phyloP scores from a whole-genome alignment of 2,797 vertebrate species.

The Eospalax fontanierii region DNA sequence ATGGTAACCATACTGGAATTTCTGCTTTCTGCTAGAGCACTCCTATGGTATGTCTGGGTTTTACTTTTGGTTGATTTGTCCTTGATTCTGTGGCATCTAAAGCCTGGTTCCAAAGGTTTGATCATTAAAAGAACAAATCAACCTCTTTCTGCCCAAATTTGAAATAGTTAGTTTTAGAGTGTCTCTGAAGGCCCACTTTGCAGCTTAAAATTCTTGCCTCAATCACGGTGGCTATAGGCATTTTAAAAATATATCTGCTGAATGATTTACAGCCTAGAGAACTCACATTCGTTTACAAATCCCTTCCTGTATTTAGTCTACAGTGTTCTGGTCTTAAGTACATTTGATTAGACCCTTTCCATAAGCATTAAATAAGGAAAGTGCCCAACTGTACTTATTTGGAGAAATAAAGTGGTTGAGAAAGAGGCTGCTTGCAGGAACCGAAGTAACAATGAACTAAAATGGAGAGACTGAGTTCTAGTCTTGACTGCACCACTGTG shows the following conservation, averaged over 20 bases:
- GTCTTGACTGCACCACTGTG: constrained; percentile 8
- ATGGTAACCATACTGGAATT: neutral
- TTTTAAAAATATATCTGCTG: constrained; percentile 8
- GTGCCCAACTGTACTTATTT: neutral
- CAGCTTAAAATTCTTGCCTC: neutral
- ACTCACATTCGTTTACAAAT: constrained; percentile 5
- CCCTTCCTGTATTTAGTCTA: constrained; percentile 37
- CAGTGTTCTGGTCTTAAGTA: neutral
- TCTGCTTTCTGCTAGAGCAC: constrained; percentile 8
- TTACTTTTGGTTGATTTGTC: constrained; percentile 2
- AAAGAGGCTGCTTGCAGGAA: neutral
- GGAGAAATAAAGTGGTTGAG: neutral
- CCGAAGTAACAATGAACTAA: neutral
- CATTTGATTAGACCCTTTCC: constrained; percentile 7
- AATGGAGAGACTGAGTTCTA: neutral
- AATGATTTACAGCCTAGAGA: constrained; percentile 46
- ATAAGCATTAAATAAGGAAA: neutral
- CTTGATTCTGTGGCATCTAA: neutral
- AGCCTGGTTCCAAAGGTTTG: neutral
- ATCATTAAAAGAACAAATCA: neutral
- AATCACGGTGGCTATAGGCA: neutral
- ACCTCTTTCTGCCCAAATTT: constrained; percentile 11
- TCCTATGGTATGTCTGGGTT: neutral
- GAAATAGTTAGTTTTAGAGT: constrained; percentile 10
- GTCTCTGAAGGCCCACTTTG: neutral